Base-by-base conservation (phyloP, 2,797 vertebrate genomes). In the Merluccius polli region DNA sequence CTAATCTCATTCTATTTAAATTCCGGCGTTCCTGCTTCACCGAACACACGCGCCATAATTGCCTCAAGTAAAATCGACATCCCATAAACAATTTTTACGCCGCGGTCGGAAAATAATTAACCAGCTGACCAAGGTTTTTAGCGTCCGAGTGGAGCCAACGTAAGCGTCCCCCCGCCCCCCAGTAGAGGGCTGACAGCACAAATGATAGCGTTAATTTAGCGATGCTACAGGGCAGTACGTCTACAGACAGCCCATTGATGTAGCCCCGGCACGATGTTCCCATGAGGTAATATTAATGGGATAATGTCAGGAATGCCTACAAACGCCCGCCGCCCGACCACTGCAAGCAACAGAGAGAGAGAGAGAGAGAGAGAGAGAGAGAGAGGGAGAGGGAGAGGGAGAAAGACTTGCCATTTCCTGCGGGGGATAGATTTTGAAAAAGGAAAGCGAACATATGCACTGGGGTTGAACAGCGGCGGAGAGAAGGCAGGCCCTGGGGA, bases 161-260 rank as follows among this genome's bases (percentile, higher is more conserved):
- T 84, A 92, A 89, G 87, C 82, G 87, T 84, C 73, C 44, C 44
- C 41, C 13, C 41, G 1, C 44, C 16, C 44, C 44, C 44, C 5
- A 7, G 52, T 76, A 81, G 85, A 92, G 73, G 87, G 91, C 91
- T 93, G 92, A 93, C 88, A 86, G 75, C 77, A 85, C 78, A 86
- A 87, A 81, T 82, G 81, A 87, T 84, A 41, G 78, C 24, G 65
- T 63, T 86, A 81, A 87, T 79, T 76, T 84, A 74, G 86, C 79
- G 75, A 79, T 81, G 86, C 85, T 88, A 83, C 77, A 82, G 69
- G 87, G 83, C 79, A 72, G 73, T 86, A 89, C 85, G 88, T 90
- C 80, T 44, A 83, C 24, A 78, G 75, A 75, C 74, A 81, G 73
- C 0, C 71, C 48, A 78, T 84, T 82, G 82, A 79, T 84, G 80